These are phyloP conservation scores for Ctenochaetus hawaiiensis DNA, from an alignment of 2,797 vertebrate species.

Conservation along the genomic window DNA sequence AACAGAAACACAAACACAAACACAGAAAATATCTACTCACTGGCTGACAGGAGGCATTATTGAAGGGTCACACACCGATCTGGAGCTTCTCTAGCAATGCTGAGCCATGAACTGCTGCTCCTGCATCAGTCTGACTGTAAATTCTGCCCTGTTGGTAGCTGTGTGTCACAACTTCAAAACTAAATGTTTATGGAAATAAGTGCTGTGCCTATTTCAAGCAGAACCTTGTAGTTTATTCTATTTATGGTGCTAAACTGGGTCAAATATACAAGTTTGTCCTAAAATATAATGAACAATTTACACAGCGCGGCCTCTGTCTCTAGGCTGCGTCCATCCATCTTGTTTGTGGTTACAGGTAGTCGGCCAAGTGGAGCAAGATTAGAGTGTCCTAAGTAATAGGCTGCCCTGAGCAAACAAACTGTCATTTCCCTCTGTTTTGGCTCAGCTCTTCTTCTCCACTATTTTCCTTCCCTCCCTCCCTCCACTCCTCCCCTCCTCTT, in stretches of 20 bases:
- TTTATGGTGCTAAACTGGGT: slow-evolving; percentile 57
- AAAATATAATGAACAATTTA: slow-evolving; percentile 61
- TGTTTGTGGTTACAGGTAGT: slow-evolving; percentile 69
- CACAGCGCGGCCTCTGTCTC: slow-evolving; percentile 66
- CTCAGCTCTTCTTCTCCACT: slow-evolving; percentile 50
- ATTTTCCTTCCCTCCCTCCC: slow-evolving; percentile 38
- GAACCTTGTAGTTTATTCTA: slow-evolving; percentile 65
- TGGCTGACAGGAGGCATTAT: slow-evolving; percentile 47
- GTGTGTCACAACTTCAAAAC: slow-evolving; percentile 41
- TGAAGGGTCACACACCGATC: slow-evolving; percentile 1
- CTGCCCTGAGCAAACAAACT: slow-evolving; percentile 70
- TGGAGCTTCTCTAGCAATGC: background rate
- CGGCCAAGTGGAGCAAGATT: slow-evolving; percentile 73
- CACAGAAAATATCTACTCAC: slow-evolving; percentile 45
- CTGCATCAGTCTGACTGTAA: background rate
- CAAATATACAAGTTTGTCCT: slow-evolving; percentile 65
- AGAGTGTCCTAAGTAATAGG: slow-evolving; percentile 64
- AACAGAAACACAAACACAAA: slow-evolving; percentile 26
- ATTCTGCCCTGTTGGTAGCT: background rate
- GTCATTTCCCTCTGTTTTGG: slow-evolving; percentile 68
- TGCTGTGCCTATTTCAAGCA: slow-evolving; percentile 50
- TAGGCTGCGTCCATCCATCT: slow-evolving; percentile 45
- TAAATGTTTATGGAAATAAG: slow-evolving; percentile 49
- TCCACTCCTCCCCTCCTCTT: slow-evolving; percentile 53
- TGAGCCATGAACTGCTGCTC: background rate